Evolutionary conservation across 2,797 vertebrate species (phyloP), one percentile per base, ranked within the genome.

Genomic region (Fistularia tabacaria): DNA sequence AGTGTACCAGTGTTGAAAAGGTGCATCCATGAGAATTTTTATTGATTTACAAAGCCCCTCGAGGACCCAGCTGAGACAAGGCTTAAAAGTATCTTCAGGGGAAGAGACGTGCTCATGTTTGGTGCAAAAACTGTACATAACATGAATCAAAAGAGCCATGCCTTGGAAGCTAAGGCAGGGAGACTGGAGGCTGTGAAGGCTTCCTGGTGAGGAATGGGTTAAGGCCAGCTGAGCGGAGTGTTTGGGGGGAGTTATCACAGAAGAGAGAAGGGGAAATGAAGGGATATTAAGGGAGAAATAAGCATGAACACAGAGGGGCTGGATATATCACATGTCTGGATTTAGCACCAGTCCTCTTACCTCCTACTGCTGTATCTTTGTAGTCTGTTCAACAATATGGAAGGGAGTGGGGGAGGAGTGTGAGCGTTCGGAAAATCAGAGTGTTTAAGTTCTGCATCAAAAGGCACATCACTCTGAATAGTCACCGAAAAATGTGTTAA

Each of bases 271-370:
- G 76, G 75, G 74, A 84, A 84, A 87, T 86, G 71, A 87, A 83
- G 64, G 82, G 76, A 86, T 85, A 80, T 86, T 76, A 81, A 80
- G 59, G 56, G 66, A 85, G 82, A 81, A 85, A 84, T 79, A 74
- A 76, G 79, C 78, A 66, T 59, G 70, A 85, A 75, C 51, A 73
- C 77, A 11, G 51, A 74, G 74, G 72, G 79, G 76, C 77, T 77
- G 74, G 63, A 70, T 74, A 40, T 69, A 72, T 83, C 86, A 85
- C 78, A 73, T 87, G 85, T 85, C 66, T 83, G 69, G 76, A 81
- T 80, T 85, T 76, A 85, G 77, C 64, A 77, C 63, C 64, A 62
- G 77, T 75, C 59, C 65, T 72, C 65, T 72, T 71, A 63, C 71
- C 77, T 85, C 72, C 74, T 71, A 61, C 69, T 71, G 64, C 77